Conservation (phyloP, 64 coral and sea anemone species). For the Actinia equina region DNA sequence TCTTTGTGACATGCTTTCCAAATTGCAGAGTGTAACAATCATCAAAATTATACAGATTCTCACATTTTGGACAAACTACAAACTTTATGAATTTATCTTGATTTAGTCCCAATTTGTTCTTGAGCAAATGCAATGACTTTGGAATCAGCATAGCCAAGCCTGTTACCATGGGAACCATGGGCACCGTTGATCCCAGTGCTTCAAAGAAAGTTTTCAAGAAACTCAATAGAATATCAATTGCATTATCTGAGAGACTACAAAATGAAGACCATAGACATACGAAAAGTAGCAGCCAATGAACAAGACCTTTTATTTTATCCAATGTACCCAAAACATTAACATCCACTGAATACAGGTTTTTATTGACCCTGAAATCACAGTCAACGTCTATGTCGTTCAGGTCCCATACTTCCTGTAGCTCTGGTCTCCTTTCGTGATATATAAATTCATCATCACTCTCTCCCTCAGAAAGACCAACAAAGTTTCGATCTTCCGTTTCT, state of each 20-base stretch:
- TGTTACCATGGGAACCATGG: slow-evolving; percentile 23
- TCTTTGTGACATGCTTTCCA: slow-evolving; percentile 6
- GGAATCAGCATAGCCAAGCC: slow-evolving; percentile 46
- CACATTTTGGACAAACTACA: slow-evolving; percentile 22
- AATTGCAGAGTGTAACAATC: not conserved
- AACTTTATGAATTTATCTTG: slow-evolving; percentile 55
- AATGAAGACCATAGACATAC: too few relatives aligned
- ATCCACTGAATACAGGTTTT: too few relatives aligned
- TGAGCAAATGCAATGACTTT: slow-evolving; percentile 39
- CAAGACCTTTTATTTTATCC: too few relatives aligned
- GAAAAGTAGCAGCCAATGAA: too few relatives aligned
- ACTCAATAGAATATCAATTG: too few relatives aligned
- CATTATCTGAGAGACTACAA: too few relatives aligned
- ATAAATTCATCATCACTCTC: slow-evolving; percentile 62
- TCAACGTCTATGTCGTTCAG: slow-evolving; percentile 34
- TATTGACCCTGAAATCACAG: too few relatives aligned
- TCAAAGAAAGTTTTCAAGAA: too few relatives aligned
- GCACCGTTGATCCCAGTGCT: too few relatives aligned
- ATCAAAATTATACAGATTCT: not conserved
- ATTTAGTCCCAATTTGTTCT: slow-evolving; percentile 46
- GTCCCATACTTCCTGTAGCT: slow-evolving; percentile 50
- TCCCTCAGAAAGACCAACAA: slow-evolving; percentile 24
- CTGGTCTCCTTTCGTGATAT: slow-evolving; percentile 39
- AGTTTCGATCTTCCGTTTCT: slow-evolving; percentile 45
- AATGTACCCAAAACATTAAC: too few relatives aligned